Evolutionary conservation across 2,797 vertebrate species (phyloP).

Genomic region (Melanotaenia parkinsoni): DNA sequence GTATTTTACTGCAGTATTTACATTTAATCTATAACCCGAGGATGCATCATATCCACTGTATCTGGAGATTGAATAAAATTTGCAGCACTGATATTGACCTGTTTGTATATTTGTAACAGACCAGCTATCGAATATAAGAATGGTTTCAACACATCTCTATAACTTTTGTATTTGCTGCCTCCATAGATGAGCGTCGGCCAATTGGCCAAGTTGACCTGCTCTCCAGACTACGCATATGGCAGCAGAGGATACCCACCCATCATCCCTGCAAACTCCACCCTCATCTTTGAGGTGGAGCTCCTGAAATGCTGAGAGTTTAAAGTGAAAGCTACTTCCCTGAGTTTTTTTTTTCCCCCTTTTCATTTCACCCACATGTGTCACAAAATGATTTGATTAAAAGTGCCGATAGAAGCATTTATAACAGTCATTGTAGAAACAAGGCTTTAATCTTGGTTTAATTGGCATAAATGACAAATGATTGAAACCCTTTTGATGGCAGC

Average conservation of each 20-base stretch:
- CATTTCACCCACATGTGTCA: constrained; percentile 45
- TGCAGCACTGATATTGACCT: background rate
- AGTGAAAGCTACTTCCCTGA: constrained; percentile 14
- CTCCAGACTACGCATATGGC: constrained; percentile 90
- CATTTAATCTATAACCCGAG: background rate
- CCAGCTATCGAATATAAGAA: too few relatives aligned
- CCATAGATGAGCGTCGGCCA: constrained; percentile 90
- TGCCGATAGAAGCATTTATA: constrained; percentile 40
- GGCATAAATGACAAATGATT: constrained; percentile 2
- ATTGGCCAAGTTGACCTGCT: constrained; percentile 87
- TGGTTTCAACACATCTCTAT: background rate
- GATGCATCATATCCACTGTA: background rate
- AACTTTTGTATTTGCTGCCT: background rate
- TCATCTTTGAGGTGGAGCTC: constrained; percentile 92
- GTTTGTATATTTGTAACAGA: background rate
- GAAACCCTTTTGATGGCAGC: background rate
- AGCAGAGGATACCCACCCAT: constrained; percentile 83
- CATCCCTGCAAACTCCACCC: constrained; percentile 89
- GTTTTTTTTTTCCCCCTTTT: constrained; percentile 7
- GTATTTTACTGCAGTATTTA: background rate
- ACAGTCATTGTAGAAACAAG: constrained; percentile 24
- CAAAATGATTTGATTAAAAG: constrained; percentile 45
- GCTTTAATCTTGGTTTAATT: constrained; percentile 12
- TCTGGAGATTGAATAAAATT: background rate
- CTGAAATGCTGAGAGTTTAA: constrained; percentile 41